Base-by-base conservation (phyloP, 2,888 invertebrate species). In the Lycia hirtaria region DNA sequence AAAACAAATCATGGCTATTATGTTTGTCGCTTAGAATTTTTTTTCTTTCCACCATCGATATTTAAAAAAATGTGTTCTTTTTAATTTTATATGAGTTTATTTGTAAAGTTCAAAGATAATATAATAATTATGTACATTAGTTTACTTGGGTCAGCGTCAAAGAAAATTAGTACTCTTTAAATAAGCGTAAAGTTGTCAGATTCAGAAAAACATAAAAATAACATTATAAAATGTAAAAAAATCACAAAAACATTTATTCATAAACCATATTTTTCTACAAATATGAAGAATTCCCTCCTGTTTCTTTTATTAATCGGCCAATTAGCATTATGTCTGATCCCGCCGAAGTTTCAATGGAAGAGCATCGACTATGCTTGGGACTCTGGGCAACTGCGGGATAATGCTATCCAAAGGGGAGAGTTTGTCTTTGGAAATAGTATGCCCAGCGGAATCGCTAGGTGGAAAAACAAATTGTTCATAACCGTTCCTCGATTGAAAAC, bases 401-500 rank as follows among this genome's bases (percentile, higher is more conserved):
- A 82, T 3, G 94, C 94, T 4, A 72, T 95, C 12, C 75, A 81
- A 6, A 83, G 83, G 9, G 93, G 93, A 24, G 86, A 90, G 6
- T 96, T 93, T 72, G 85, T 94, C 9, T 92, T 93, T 0, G 90
- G 90, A 56, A 94, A 96, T 77, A 95, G 95, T 78, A 86, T 95
- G 75, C 95, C 95, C 0, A 84, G 95, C 26, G 96, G 96, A 10
- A 68, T 96, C 60, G 95, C 94, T 56, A 91, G 93, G 62, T 96
- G 95, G 95, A 93, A 92, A 66, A 80, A 95, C 76, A 95, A 93
- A 90, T 78, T 94, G 53, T 96, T 94, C 73, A 88, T 95, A 56
- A 94, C 95, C 32, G 93, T 95, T 69, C 95, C 95, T 64, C 90
- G 94, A 71, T 94, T 94, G 94, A 94, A 93, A 80, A 80, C 87